These are phyloP conservation scores for Buceros bicornis DNA, from an alignment of 2,797 vertebrate species.

Conservation along the genomic window DNA sequence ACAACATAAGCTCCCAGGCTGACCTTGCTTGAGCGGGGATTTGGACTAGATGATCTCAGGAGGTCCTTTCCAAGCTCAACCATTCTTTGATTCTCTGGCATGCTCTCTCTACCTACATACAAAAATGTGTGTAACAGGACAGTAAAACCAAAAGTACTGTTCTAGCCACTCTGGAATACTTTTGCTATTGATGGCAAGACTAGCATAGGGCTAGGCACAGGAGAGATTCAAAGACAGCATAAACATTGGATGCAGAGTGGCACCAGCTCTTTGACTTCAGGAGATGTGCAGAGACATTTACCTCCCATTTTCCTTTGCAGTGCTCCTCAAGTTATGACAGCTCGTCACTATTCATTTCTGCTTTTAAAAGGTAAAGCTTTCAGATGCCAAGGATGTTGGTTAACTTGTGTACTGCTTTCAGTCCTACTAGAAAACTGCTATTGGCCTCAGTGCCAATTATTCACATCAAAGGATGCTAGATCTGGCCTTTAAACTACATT, in stretches of 20 bases:
- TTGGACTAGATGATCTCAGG: background rate
- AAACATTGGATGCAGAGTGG: background rate
- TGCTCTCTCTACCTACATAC: fast-evolving
- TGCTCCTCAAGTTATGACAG: background rate
- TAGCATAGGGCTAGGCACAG: background rate
- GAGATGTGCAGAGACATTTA: background rate
- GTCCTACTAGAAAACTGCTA: background rate
- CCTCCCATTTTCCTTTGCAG: background rate
- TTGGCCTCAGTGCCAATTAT: background rate
- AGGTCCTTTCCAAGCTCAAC: background rate
- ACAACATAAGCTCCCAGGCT: background rate
- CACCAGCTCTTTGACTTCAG: background rate
- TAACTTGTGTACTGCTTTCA: background rate
- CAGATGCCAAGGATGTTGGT: background rate
- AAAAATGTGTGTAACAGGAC: background rate
- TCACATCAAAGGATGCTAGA: background rate
- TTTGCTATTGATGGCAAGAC: background rate
- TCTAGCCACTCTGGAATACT: background rate
- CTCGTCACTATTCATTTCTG: background rate
- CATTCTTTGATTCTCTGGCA: background rate
- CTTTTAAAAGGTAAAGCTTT: background rate
- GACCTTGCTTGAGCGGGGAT: background rate
- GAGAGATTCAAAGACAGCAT: background rate
- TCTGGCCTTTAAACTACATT: background rate
- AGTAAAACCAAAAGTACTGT: background rate